These are phyloP conservation scores for Zaprionus africanus DNA, from an alignment of 1,140 invertebrate species.

Conservation along the genomic window DNA sequence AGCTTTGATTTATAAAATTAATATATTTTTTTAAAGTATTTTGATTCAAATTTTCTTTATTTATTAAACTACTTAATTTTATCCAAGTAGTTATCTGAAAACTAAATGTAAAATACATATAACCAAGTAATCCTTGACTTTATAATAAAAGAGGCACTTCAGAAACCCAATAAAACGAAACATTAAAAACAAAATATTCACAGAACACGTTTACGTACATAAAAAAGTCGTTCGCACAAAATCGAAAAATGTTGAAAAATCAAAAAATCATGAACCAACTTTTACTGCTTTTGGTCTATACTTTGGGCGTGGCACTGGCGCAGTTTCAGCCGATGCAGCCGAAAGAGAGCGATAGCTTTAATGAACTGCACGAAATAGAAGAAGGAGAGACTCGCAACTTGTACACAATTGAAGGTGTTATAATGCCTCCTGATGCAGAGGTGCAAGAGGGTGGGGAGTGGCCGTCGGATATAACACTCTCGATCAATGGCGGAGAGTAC, in stretches of 20 bases:
- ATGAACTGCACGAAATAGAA: background rate
- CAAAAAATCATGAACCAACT: conserved; percentile 24
- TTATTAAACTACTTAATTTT: too few species aligned
- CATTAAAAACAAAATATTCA: background rate
- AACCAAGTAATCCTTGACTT: background rate
- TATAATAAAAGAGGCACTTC: background rate
- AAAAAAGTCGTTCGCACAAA: background rate
- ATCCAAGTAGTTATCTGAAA: too few species aligned
- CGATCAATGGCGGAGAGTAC: conserved; percentile 94
- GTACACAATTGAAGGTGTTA: conserved; percentile 90
- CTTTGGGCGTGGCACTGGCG: background rate
- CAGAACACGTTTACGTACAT: background rate
- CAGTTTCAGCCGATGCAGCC: background rate
- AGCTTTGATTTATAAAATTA: too few species aligned
- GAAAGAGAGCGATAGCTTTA: background rate
- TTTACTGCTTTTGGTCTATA: background rate
- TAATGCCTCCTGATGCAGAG: conserved; percentile 87
- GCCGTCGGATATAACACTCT: conserved; percentile 90
- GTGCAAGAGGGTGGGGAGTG: conserved; percentile 85
- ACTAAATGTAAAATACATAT: background rate
- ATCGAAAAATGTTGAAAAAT: conserved; percentile 50
- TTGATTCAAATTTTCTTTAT: too few species aligned
- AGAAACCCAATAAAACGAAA: background rate
- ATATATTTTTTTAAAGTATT: too few species aligned
- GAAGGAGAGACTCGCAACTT: background rate